Evolutionary conservation across 1,140 invertebrate species (phyloP).

Genomic region (Popillia japonica): DNA sequence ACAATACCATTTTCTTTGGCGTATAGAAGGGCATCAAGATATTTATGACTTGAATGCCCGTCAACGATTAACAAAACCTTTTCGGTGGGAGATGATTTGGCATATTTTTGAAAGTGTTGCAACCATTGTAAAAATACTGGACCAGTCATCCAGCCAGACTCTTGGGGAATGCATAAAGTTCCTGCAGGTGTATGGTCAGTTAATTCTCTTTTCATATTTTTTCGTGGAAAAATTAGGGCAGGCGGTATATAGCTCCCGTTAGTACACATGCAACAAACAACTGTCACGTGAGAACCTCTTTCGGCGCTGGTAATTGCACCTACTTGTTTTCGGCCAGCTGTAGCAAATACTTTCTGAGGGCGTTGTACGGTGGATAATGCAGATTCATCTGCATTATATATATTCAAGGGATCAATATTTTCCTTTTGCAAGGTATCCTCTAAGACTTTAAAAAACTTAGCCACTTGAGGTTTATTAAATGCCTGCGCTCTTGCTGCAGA

Average conservation of each 20-base stretch:
- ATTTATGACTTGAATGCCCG: conserved; percentile 39
- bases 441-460: conserved; percentile 46
- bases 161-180: conserved; percentile 54
- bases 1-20: conserved; percentile 39
- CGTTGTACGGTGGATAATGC: conserved; percentile 59
- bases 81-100: neutral
- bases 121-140: conserved; percentile 52
- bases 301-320: conserved; percentile 33
- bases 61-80: conserved; percentile 33
- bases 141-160: conserved; percentile 56
- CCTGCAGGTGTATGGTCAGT: conserved; percentile 59
- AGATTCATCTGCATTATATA: conserved; percentile 61
- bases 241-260: conserved; percentile 41
- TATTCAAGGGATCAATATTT: conserved; percentile 42
- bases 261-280: conserved; percentile 38
- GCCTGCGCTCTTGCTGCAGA: conserved; percentile 43
- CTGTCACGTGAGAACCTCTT: conserved; percentile 30
- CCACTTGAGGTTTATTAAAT: conserved; percentile 46
- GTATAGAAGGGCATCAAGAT: conserved; percentile 40
- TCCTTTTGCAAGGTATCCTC: conserved; percentile 45
- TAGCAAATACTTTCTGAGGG: conserved; percentile 41
- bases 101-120: conserved; percentile 22
- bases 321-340: neutral
- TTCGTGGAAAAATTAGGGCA: conserved; percentile 44
- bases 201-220: conserved; percentile 51